Conservation (phyloP, 2,888 invertebrate genomes). For the Brenthis ino region DNA sequence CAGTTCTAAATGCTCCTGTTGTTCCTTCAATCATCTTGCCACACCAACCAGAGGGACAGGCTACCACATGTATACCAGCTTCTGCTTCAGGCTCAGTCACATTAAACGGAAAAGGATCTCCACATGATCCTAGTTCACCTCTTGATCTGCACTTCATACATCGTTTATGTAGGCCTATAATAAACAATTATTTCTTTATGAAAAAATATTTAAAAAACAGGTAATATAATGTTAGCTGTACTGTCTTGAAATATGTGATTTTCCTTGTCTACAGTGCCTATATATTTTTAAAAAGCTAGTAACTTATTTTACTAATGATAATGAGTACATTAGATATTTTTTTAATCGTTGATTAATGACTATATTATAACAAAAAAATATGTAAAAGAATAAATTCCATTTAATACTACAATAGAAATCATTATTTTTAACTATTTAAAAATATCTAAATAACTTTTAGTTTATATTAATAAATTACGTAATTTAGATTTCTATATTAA, state of each 20-base stretch:
- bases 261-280: background rate
- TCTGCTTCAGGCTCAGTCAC: constrained; percentile 87
- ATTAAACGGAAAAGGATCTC: constrained; percentile 92
- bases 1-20: constrained; percentile 86
- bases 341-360: constrained; percentile 13
- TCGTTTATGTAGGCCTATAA: constrained; percentile 86
- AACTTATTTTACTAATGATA: constrained; percentile 1
- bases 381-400: background rate
- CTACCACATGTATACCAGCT: constrained; percentile 88
- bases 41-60: constrained; percentile 96
- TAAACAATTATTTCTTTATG: constrained; percentile 7
- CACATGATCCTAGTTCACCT: constrained; percentile 93
- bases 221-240: too few species aligned
- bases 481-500: too few species aligned
- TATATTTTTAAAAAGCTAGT: background rate
- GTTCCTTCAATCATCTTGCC: constrained; percentile 93
- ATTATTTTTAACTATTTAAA: too few species aligned
- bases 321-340: background rate
- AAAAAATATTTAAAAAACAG: too few species aligned
- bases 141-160: constrained; percentile 93
- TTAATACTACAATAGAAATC: too few species aligned
- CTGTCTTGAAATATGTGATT: background rate
- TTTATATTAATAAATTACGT: too few species aligned
- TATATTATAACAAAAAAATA: background rate
- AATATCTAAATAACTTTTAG: too few species aligned